phyloP scores from a whole-genome alignment of 2,113 vertebrate species.

The Gulo gulo region DNA sequence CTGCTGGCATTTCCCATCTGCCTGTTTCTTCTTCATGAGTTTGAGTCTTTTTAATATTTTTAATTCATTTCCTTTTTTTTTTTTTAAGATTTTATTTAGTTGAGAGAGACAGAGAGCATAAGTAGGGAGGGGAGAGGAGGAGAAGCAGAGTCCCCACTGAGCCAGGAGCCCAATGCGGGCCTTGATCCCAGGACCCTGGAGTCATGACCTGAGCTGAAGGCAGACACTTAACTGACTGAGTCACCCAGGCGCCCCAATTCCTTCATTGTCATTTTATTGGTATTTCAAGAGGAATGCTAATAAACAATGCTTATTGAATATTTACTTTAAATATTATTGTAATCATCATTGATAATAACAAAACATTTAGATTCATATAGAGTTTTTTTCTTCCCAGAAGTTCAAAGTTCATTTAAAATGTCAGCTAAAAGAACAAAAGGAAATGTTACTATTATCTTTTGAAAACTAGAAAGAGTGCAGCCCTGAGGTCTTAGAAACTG shows the following conservation, averaged over 20 bases:
- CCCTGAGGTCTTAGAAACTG: not conserved
- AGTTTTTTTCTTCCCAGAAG: not conserved
- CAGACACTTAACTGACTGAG: not conserved
- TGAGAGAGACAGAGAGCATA: not conserved
- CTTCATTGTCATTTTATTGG: not conserved
- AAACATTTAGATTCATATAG: not conserved
- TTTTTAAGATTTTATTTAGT: not conserved
- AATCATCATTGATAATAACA: not conserved
- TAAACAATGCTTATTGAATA: not conserved
- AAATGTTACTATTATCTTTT: not conserved
- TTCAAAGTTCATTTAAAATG: constrained; percentile 21
- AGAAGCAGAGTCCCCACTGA: not conserved
- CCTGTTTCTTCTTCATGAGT: not conserved
- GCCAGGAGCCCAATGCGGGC: not conserved
- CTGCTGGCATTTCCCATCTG: not conserved
- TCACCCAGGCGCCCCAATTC: not conserved
- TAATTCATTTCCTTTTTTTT: too few species aligned
- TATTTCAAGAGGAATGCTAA: not conserved
- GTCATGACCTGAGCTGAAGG: not conserved
- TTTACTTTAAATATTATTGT: not conserved
- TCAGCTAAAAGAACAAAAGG: constrained; percentile 24
- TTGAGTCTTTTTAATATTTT: not conserved
- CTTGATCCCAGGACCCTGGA: not conserved
- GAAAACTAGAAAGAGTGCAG: not conserved
- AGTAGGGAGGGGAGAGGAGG: not conserved